Conservation (phyloP, 2,113 vertebrate species). For the Microcebus ravelobensis region DNA sequence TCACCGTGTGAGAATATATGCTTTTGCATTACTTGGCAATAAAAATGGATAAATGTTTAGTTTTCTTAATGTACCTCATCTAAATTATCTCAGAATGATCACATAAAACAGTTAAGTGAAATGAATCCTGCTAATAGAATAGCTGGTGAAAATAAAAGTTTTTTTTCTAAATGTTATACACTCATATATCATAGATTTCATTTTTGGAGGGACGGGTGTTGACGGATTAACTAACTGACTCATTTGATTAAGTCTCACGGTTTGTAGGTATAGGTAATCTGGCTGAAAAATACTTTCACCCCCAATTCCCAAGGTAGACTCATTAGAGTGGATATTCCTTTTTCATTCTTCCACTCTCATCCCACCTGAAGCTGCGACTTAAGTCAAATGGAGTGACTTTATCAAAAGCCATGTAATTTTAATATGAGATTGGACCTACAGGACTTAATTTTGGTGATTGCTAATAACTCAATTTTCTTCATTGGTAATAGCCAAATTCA, state of each 20-base stretch:
- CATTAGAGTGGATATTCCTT: background rate
- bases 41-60: background rate
- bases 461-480: background rate
- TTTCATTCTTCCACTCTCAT: background rate
- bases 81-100: background rate
- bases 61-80: background rate
- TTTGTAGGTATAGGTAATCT: background rate
- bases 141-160: background rate
- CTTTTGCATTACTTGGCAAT: background rate
- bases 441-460: background rate
- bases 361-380: background rate
- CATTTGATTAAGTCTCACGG: background rate
- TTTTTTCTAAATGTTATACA: background rate
- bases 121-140: background rate
- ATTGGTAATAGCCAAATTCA: background rate
- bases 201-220: background rate
- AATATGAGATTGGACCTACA: background rate
- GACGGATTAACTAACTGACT: background rate
- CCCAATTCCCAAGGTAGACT: background rate
- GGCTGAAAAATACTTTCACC: background rate
- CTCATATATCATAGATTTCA: background rate
- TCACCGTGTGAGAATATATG: background rate
- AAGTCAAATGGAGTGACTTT: background rate
- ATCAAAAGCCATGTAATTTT: background rate
- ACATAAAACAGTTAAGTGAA: background rate